Conservation (phyloP, 2,888 invertebrate genomes). For the Hipparchia sbordonii region DNA sequence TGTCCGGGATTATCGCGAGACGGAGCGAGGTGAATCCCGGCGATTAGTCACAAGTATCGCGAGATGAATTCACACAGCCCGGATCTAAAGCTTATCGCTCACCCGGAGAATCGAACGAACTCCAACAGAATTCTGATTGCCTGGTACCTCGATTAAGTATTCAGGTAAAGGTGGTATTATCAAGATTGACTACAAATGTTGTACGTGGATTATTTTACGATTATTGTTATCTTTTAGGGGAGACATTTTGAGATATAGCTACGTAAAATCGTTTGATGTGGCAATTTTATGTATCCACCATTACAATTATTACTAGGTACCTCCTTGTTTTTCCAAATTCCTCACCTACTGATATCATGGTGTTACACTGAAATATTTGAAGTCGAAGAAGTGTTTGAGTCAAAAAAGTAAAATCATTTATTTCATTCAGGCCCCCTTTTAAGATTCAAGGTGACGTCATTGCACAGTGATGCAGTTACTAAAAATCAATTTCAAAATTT, state of each 20-base stretch:
- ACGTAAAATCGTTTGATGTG: neutral
- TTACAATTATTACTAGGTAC: too few relatives aligned
- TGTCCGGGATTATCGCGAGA: slow-evolving; percentile 78
- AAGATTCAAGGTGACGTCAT: too few relatives aligned
- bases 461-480: too few relatives aligned
- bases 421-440: too few relatives aligned
- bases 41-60: slow-evolving; percentile 81
- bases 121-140: slow-evolving; percentile 75
- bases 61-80: slow-evolving; percentile 57
- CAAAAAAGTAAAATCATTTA: too few relatives aligned
- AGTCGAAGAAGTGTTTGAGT: too few relatives aligned
- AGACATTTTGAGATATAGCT: neutral
- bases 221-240: slow-evolving; percentile 22
- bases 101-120: slow-evolving; percentile 58
- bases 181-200: slow-evolving; percentile 69
- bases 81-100: slow-evolving; percentile 63
- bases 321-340: too few relatives aligned
- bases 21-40: slow-evolving; percentile 72
- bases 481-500: too few relatives aligned
- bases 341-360: too few relatives aligned
- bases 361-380: too few relatives aligned
- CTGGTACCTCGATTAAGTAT: slow-evolving; percentile 67
- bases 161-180: slow-evolving; percentile 73
- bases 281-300: neutral
- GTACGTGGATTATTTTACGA: slow-evolving; percentile 35